These are phyloP conservation scores for Pterobdella sp. DNA, from an alignment of 2,888 invertebrate species.

Conservation along the genomic window DNA sequence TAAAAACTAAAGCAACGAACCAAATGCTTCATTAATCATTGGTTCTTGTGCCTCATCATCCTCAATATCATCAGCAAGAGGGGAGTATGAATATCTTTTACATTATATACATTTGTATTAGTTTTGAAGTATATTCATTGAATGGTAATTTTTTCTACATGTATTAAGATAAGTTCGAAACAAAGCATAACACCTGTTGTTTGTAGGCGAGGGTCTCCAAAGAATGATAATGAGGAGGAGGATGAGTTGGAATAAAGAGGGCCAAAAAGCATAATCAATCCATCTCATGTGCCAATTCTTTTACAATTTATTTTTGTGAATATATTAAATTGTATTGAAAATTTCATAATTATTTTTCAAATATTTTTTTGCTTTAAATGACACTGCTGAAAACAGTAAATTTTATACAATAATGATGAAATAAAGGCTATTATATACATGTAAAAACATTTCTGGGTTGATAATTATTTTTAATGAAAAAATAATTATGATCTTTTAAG, in stretches of 20 bases:
- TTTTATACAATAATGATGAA: too few species aligned
- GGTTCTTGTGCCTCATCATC: constrained; percentile 68
- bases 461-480: too few species aligned
- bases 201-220: constrained; percentile 90
- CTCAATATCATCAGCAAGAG: constrained; percentile 66
- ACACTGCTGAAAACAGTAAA: too few species aligned
- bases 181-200: constrained; percentile 65
- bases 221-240: constrained; percentile 84
- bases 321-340: too few species aligned
- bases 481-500: too few species aligned
- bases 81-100: constrained; percentile 71
- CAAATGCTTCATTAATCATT: constrained; percentile 74
- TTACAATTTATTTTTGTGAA: too few species aligned
- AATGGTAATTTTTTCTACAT: background rate
- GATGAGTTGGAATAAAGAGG: constrained; percentile 77
- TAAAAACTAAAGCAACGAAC: constrained; percentile 53
- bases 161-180: background rate
- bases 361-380: too few species aligned
- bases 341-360: too few species aligned
- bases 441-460: too few species aligned
- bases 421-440: too few species aligned
- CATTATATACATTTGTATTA: too few species aligned
- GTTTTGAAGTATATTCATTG: background rate
- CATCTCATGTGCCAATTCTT: constrained; percentile 65
- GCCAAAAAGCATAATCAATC: constrained; percentile 93